A percentile compares a stretch with the other conserved stretches of the same genome.
phyloP scores from a whole-genome alignment of 2,113 vertebrate species.

The Trematocara zebra region DNA sequence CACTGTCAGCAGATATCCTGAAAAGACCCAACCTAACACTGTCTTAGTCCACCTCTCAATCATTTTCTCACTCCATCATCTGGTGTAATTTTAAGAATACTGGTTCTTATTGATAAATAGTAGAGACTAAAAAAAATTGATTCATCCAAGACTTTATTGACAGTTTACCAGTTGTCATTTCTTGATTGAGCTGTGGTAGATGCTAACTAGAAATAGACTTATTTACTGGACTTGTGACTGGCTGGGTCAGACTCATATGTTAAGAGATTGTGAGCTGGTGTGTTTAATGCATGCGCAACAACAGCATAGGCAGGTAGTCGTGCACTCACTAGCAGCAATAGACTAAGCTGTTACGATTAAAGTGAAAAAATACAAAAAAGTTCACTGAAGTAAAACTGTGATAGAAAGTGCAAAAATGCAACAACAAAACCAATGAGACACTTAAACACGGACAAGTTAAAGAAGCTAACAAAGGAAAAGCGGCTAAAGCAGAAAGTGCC shows the following conservation, averaged over 20 bases:
- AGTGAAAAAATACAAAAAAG: neutral
- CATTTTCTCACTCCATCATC: neutral
- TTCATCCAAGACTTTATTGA: neutral
- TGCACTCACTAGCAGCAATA: neutral
- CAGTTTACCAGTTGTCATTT: neutral
- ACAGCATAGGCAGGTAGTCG: neutral
- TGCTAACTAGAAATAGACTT: neutral
- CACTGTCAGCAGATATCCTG: neutral
- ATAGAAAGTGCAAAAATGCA: neutral
- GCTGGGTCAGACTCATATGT: neutral
- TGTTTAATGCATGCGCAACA: neutral
- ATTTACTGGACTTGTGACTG: neutral
- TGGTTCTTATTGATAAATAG: neutral
- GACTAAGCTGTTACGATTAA: neutral
- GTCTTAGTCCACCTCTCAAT: neutral
- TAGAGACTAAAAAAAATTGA: neutral
- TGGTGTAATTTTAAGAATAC: neutral
- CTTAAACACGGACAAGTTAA: neutral
- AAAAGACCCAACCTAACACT: neutral
- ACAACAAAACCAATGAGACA: neutral
- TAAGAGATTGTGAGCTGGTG: neutral
- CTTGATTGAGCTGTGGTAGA: neutral
- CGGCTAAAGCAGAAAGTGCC: neutral
- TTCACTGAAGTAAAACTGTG: neutral
- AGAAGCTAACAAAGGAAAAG: neutral